These are phyloP conservation scores for Micrasema minimum DNA, from an alignment of 1,140 invertebrate genomes.

Conservation along the genomic window DNA sequence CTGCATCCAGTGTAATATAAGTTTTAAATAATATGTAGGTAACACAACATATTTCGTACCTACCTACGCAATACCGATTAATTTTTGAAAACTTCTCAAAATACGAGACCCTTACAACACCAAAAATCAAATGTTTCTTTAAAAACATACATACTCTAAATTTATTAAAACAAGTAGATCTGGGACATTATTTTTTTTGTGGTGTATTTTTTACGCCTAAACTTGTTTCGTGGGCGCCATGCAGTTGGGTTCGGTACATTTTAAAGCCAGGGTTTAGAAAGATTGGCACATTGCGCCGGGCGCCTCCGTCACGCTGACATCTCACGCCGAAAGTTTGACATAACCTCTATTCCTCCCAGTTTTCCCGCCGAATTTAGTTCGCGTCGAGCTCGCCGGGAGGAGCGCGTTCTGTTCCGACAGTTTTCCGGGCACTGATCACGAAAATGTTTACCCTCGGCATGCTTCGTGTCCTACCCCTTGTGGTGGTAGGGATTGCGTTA, in stretches of 20 bases:
- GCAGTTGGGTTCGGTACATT: conserved; percentile 16
- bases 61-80: too few species aligned
- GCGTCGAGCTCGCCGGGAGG: conserved; percentile 8
- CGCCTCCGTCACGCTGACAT: conserved; percentile 2
- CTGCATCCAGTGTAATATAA: too few species aligned
- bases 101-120: too few species aligned
- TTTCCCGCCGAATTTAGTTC: conserved; percentile 2
- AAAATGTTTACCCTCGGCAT: conserved; percentile 15
- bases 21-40: too few species aligned
- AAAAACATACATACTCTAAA: too few species aligned
- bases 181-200: too few species aligned
- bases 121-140: too few species aligned
- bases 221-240: conserved; percentile 24
- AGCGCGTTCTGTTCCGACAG: not conserved
- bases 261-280: conserved; percentile 27
- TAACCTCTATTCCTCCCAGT: not conserved
- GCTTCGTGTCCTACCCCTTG: not conserved
- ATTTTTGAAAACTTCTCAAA: too few species aligned
- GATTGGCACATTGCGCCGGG: conserved; percentile 18
- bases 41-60: too few species aligned
- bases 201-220: conserved; percentile 26
- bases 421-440: conserved; percentile 1
- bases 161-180: too few species aligned
- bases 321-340: not conserved
- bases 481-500: conserved; percentile 15